These are phyloP conservation scores for Theristicus caerulescens DNA, from an alignment of 2,113 vertebrate species.

Conservation along the genomic window DNA sequence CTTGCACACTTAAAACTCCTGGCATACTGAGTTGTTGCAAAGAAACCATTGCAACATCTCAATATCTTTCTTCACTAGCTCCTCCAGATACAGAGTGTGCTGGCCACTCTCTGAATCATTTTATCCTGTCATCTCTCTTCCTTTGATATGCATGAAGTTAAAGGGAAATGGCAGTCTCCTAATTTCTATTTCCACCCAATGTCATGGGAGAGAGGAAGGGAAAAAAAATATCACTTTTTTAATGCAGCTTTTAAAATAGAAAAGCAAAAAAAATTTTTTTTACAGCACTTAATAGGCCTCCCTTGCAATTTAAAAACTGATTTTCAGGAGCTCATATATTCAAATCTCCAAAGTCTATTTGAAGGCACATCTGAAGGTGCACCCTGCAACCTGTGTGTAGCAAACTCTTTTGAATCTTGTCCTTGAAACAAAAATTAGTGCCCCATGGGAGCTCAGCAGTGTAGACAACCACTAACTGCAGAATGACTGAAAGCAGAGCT, in stretches of 20 bases:
- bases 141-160: constrained; percentile 75
- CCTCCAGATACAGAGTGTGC: background rate
- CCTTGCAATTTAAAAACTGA: constrained; percentile 74
- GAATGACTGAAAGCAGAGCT: constrained; percentile 76
- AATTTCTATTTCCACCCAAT: constrained; percentile 70
- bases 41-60: constrained; percentile 47
- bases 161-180: constrained; percentile 59
- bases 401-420: constrained; percentile 80
- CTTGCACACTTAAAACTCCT: background rate
- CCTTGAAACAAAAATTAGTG: constrained; percentile 80
- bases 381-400: constrained; percentile 79
- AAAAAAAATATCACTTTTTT: constrained; percentile 16
- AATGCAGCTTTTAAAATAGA: constrained; percentile 68
- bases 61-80: constrained; percentile 42
- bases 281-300: constrained; percentile 78
- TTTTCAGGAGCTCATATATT: constrained; percentile 77
- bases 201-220: constrained; percentile 55
- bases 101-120: constrained; percentile 12
- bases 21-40: background rate
- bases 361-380: constrained; percentile 79
- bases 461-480: constrained; percentile 78
- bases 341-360: constrained; percentile 78
- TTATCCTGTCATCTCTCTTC: constrained; percentile 54
- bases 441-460: constrained; percentile 76
- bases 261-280: constrained; percentile 42